phyloP scores from a whole-genome alignment of 2,888 invertebrate species.

The Cheilosia vulpina region DNA sequence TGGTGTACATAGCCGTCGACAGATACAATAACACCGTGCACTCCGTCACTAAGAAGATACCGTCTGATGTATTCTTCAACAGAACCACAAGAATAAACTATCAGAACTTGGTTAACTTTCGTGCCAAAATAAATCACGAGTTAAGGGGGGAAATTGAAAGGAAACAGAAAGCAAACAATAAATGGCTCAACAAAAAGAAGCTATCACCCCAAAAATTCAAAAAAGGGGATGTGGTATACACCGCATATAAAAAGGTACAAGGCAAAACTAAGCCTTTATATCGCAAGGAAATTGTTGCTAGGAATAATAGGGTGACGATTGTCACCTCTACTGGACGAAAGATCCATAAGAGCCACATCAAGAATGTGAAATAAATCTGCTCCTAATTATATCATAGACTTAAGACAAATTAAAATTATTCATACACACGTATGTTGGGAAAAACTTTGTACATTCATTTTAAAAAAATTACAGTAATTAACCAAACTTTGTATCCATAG shows the following conservation, averaged over 20 bases:
- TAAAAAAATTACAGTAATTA: too few species aligned
- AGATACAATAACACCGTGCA: conserved; percentile 73
- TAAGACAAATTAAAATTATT: too few species aligned
- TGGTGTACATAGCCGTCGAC: conserved; percentile 45
- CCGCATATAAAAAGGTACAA: not conserved
- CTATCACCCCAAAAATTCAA: not conserved
- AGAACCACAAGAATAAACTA: too few species aligned
- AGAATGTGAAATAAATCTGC: too few species aligned
- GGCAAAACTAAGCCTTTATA: not conserved
- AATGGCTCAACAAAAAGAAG: not conserved
- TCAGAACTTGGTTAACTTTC: conserved; percentile 16
- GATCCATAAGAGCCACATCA: too few species aligned
- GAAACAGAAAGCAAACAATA: not conserved
- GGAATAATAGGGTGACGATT: not conserved
- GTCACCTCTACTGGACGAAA: too few species aligned
- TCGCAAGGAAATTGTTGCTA: not conserved
- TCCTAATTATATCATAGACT: too few species aligned
- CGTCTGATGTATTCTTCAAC: conserved; percentile 7
- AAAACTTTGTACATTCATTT: too few species aligned
- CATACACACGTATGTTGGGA: too few species aligned
- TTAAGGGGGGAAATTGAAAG: not conserved
- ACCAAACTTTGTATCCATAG: too few species aligned
- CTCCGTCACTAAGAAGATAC: conserved; percentile 64
- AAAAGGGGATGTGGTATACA: not conserved
- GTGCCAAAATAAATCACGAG: conserved; percentile 13